Conservation (phyloP, 2,113 vertebrate genomes). For the Crypturellus undulatus region DNA sequence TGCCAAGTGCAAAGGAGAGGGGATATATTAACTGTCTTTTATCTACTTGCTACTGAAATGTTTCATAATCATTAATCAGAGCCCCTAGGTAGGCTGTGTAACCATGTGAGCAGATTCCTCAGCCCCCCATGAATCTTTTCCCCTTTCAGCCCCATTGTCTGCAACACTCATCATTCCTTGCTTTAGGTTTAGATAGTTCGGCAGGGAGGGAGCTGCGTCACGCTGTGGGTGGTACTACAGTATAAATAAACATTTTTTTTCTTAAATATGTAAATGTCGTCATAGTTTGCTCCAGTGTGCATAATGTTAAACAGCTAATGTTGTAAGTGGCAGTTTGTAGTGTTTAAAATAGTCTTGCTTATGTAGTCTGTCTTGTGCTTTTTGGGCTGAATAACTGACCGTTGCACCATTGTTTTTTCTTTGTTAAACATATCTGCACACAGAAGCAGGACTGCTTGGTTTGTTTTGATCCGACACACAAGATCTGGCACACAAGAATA, state of each 20-base stretch:
- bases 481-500: constrained; percentile 19
- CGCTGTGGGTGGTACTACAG: neutral
- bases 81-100: neutral
- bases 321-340: constrained; percentile 13
- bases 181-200: neutral
- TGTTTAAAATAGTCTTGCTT: constrained; percentile 2
- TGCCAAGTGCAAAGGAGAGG: neutral
- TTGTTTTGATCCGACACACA: constrained; percentile 20
- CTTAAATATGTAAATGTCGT: neutral
- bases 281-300: neutral
- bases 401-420: neutral
- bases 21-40: neutral
- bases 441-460: constrained; percentile 22
- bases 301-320: constrained; percentile 9
- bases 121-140: neutral
- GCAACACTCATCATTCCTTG: neutral
- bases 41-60: neutral
- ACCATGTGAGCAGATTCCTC: neutral
- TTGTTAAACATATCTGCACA: neutral
- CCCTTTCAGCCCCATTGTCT: neutral
- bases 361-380: neutral
- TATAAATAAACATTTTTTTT: neutral
- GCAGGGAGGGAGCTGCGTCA: neutral
- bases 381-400: constrained; percentile 32
- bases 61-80: neutral